Percentiles rank a stretch among this genome's conserved stretches.
Conservation (phyloP, 2,113 vertebrate species). For the Paracanthobrama guichenoti region DNA sequence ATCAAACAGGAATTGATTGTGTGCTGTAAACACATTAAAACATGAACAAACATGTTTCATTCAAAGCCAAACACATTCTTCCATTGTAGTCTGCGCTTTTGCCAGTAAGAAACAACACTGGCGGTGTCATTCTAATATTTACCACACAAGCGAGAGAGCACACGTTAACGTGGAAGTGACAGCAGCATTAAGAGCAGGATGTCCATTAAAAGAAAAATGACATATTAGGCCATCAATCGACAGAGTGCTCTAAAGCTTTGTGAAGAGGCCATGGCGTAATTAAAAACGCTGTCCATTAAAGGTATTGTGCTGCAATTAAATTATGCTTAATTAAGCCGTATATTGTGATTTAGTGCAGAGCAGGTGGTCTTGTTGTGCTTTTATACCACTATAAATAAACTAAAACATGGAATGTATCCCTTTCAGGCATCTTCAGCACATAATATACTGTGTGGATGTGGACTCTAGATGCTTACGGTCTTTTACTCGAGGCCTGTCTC, state of each 20-base stretch:
- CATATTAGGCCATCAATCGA: slow-evolving; percentile 22
- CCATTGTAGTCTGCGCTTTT: not conserved
- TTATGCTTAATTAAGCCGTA: slow-evolving; percentile 34
- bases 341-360: not conserved
- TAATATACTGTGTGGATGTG: not conserved
- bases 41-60: slow-evolving; percentile 36
- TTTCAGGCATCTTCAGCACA: not conserved
- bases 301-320: slow-evolving; percentile 21
- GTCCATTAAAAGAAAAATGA: slow-evolving; percentile 34
- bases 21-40: slow-evolving; percentile 39
- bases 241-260: slow-evolving; percentile 16
- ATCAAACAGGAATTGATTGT: slow-evolving; percentile 18
- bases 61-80: slow-evolving; percentile 1
- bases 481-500: not conserved
- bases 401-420: not conserved
- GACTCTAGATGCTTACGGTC: not conserved
- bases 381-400: not conserved
- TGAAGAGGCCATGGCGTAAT: slow-evolving; percentile 17
- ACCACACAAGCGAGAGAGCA: not conserved
- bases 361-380: not conserved
- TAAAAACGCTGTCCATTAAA: slow-evolving; percentile 28
- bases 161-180: not conserved
- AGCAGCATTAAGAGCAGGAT: slow-evolving; percentile 26
- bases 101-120: not conserved
- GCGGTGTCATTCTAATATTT: slow-evolving; percentile 15